These are phyloP conservation scores for Rhinogobio ventralis DNA, from an alignment of 2,797 vertebrate species.

Conservation along the genomic window DNA sequence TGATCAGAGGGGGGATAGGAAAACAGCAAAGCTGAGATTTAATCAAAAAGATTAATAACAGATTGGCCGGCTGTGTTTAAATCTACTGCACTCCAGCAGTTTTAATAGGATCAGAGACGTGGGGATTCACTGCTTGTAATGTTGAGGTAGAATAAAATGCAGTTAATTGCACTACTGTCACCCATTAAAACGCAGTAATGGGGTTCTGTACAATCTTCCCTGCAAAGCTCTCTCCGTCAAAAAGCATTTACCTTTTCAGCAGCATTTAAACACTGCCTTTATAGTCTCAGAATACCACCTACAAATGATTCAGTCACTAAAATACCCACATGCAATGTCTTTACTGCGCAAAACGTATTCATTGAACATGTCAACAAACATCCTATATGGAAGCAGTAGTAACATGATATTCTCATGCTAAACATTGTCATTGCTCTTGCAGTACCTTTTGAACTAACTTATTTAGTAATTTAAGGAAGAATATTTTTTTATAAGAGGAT, in stretches of 20 bases:
- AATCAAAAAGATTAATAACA: conserved; percentile 51
- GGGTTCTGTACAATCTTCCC: conserved; percentile 23
- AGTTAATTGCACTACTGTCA: conserved; percentile 48
- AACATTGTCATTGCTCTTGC: not conserved
- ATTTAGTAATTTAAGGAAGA: not conserved
- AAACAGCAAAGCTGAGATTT: conserved; percentile 41
- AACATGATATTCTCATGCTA: conserved; percentile 1
- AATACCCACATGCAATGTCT: conserved; percentile 37
- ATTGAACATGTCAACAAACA: not conserved
- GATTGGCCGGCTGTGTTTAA: conserved; percentile 34
- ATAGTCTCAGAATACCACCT: conserved; percentile 46
- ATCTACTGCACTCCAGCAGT: conserved; percentile 42
- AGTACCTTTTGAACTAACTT: not conserved
- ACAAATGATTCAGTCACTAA: conserved; percentile 45
- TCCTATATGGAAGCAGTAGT: not conserved
- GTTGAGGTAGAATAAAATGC: conserved; percentile 43
- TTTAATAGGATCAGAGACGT: conserved; percentile 48
- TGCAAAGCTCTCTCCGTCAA: conserved; percentile 10
- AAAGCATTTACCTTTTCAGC: conserved; percentile 38
- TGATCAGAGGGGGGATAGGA: conserved; percentile 24
- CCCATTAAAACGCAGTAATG: conserved; percentile 37
- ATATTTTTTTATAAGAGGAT: not conserved
- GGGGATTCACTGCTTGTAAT: conserved; percentile 43
- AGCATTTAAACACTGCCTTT: conserved; percentile 48
- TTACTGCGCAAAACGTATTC: not conserved